A percentile compares a stretch with the other conserved stretches of the same genome.
These are phyloP conservation scores for Blastomussa wellsi DNA, from an alignment of 92 coral and sea anemone genomes.

Conservation along the genomic window DNA sequence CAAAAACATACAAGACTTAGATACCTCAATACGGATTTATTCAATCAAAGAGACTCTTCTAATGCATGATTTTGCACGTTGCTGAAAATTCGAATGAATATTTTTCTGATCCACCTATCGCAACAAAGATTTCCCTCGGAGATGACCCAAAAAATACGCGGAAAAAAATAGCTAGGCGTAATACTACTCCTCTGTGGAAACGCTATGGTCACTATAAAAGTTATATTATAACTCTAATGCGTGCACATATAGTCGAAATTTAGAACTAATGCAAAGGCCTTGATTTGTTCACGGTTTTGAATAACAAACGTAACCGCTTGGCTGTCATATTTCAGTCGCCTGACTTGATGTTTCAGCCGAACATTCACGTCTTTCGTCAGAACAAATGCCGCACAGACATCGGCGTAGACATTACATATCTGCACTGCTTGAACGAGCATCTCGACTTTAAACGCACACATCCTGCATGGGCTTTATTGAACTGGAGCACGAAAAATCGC, in stretches of 20 bases:
- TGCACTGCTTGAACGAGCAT: constrained; percentile 23
- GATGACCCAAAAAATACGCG: no score
- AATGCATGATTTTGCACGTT: no score
- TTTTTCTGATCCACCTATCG: no score
- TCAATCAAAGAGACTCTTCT: no score
- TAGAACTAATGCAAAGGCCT: not conserved
- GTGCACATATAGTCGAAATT: not conserved
- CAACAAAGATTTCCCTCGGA: no score
- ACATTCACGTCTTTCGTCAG: constrained; percentile 39
- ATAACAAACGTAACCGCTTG: constrained; percentile 13
- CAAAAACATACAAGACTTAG: no score
- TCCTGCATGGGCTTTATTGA: constrained; percentile 8
- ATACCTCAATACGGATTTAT: no score
- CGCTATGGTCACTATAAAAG: not conserved
- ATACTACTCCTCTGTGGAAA: not conserved
- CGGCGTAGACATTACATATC: constrained; percentile 35
- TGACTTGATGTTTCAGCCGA: constrained; percentile 22
- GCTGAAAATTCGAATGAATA: no score
- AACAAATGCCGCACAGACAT: constrained; percentile 36
- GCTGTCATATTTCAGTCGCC: constrained; percentile 18
- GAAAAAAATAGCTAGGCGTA: no score
- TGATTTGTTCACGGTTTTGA: not conserved
- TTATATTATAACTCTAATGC: not conserved
- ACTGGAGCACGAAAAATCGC: constrained; percentile 40
- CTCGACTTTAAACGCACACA: constrained; percentile 25